These are phyloP conservation scores for Drosophila siamana DNA, from an alignment of 2,888 invertebrate genomes.

Conservation along the genomic window DNA sequence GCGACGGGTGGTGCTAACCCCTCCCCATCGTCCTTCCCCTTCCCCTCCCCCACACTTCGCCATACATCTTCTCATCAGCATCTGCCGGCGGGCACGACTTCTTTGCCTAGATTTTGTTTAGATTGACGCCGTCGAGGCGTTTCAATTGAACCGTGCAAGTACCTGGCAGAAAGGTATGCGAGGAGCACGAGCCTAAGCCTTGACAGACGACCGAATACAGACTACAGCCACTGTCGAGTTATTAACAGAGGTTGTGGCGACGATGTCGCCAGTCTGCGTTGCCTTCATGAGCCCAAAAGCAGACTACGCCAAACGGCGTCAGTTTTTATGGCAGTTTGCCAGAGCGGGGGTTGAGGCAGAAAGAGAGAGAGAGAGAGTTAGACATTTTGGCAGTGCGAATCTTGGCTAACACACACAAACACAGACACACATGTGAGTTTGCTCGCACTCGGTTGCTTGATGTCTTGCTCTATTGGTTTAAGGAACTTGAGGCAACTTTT, in stretches of 20 bases:
- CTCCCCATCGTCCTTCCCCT: too few relatives aligned
- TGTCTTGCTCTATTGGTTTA: slow-evolving; percentile 27
- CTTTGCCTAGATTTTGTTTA: slow-evolving; percentile 56
- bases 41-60: not conserved
- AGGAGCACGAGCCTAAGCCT: not conserved
- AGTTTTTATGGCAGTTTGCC: slow-evolving; percentile 41
- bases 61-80: slow-evolving; percentile 16
- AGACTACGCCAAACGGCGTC: slow-evolving; percentile 25
- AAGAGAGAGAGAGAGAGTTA: not conserved
- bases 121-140: slow-evolving; percentile 64
- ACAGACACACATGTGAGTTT: not conserved
- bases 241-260: slow-evolving; percentile 14
- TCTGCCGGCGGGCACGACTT: slow-evolving; percentile 27
- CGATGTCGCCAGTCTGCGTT: slow-evolving; percentile 7
- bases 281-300: slow-evolving; percentile 37
- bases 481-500: slow-evolving; percentile 34
- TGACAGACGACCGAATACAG: not conserved
- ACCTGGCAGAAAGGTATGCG: slow-evolving; percentile 21
- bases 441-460: slow-evolving; percentile 4
- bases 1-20: slow-evolving; percentile 66
- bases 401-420: slow-evolving; percentile 3
- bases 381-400: slow-evolving; percentile 27
- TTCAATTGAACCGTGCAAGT: slow-evolving; percentile 55
- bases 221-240: not conserved
- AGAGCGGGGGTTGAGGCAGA: too few relatives aligned